A percentile compares a stretch with the other conserved stretches of the same genome.
Conservation (phyloP, 2,113 vertebrate genomes). For the Glaucomys volans region DNA sequence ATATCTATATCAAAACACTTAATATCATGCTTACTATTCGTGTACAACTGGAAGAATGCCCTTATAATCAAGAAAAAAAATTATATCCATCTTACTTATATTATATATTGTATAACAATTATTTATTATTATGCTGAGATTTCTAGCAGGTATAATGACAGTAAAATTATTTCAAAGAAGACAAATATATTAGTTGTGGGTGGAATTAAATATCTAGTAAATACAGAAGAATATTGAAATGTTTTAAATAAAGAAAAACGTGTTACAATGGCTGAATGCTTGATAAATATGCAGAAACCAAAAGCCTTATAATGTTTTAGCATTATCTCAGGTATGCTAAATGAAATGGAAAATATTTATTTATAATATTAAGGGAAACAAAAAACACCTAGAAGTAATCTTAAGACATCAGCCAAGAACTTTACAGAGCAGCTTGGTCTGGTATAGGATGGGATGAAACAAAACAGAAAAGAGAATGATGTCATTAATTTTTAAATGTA, state of each 20-base stretch:
- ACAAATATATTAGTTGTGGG: neutral
- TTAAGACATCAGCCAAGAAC: neutral
- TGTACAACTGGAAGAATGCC: neutral
- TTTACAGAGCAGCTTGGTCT: neutral
- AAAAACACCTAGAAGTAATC: neutral
- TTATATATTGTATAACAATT: too few relatives aligned
- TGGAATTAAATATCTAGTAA: conserved; percentile 28
- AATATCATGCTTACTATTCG: neutral
- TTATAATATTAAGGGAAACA: neutral
- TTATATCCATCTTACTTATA: neutral
- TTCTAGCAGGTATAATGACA: neutral
- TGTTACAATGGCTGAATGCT: neutral
- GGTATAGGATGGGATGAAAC: rapidly evolving
- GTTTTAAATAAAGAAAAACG: neutral
- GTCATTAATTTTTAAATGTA: neutral
- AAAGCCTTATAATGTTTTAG: neutral
- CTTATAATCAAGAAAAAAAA: neutral
- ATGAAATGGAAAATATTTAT: neutral
- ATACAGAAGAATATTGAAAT: neutral
- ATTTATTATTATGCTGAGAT: neutral
- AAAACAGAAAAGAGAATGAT: neutral
- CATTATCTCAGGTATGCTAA: neutral
- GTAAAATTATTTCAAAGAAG: neutral
- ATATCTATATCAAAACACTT: neutral
- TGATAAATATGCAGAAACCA: conserved; percentile 29